phyloP scores from a whole-genome alignment of 2,888 invertebrate species.

The Heliconius sara region DNA sequence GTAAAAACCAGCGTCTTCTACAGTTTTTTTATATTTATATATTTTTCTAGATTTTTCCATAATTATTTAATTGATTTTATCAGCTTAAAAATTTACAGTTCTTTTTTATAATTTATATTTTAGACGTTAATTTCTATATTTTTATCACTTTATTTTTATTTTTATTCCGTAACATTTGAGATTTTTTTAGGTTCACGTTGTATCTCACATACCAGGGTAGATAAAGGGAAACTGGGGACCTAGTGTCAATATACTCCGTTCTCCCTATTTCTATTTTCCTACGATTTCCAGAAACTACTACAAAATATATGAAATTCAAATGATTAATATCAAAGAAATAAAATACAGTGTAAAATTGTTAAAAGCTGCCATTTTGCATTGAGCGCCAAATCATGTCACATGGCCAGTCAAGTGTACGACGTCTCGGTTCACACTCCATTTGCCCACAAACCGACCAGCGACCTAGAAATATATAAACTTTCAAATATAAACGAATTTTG shows the following conservation, averaged over 20 bases:
- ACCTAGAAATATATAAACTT: conserved; percentile 51
- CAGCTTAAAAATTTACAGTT: too few species aligned
- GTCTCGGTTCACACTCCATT: conserved; percentile 53
- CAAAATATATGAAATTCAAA: neutral
- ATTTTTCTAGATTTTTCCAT: too few species aligned
- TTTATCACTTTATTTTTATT: neutral
- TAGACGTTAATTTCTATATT: too few species aligned
- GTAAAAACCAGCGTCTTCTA: too few species aligned
- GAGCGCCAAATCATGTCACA: conserved; percentile 42
- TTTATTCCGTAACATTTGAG: neutral
- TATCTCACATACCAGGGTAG: neutral
- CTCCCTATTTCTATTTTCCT: too few species aligned
- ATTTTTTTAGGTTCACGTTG: neutral
- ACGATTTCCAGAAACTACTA: too few species aligned
- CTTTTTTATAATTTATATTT: too few species aligned
- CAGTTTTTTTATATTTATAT: too few species aligned
- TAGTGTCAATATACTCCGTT: too few species aligned
- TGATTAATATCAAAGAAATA: neutral
- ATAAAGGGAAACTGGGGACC: neutral
- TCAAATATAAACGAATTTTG: conserved; percentile 35
- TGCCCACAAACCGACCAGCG: conserved; percentile 49
- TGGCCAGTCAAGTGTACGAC: conserved; percentile 36
- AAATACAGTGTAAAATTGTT: conserved; percentile 6
- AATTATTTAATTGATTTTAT: too few species aligned
- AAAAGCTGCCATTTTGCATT: conserved; percentile 2